Evolutionary conservation across 2,888 invertebrate genomes (phyloP), one percentile per base, ranked within the genome.

Genomic region (Julus scandinavius): DNA sequence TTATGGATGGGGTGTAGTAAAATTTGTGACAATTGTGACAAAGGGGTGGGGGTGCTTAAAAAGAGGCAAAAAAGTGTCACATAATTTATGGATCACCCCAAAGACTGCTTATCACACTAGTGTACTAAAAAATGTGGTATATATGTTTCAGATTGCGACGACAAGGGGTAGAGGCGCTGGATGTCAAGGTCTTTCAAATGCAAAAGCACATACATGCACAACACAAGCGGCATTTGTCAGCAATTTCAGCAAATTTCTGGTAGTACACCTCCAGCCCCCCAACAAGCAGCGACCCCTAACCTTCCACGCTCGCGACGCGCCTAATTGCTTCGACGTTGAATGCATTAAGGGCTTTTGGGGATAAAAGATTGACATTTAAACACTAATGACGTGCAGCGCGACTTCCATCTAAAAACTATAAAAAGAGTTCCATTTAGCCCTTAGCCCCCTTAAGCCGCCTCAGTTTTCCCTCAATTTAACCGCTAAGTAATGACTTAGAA

Each of bases 271-370:
- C 20, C 72, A 20, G 6, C 63, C 63, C 63, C n/a, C 63, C 5
- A 6, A 29, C 2, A 29, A 11, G 72, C 72, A 72, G 72, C 72
- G 72, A 29, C 72, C 72, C 72, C 72, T 72, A 72, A 72, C 72
- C 72, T 72, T 9, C 6, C 72, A 29, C 72, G 72, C 72, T 72
- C 29, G 72, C 72, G 29, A 9, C 72, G 72, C 72, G 72, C 72
- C 72, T 72, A 72, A 72, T 72, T 72, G 72, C 72, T 72, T 72
- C 72, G 72, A 72, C 72, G 72, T 72, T 72, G 72, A 72, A 72
- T 72, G 72, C 72, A 72, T 72, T 72, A 72, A 72, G 72, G 72
- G 72, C 72, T 72, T 72, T 72, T 72, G 72, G 72, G 72, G 72
- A 72, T 72, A 72, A 72, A 72, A 72, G 72, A 72, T 72, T 72